Percentiles rank a stretch among this genome's conserved stretches.
Conservation (phyloP, 2,113 vertebrate genomes). For the Thymallus thymallus region DNA sequence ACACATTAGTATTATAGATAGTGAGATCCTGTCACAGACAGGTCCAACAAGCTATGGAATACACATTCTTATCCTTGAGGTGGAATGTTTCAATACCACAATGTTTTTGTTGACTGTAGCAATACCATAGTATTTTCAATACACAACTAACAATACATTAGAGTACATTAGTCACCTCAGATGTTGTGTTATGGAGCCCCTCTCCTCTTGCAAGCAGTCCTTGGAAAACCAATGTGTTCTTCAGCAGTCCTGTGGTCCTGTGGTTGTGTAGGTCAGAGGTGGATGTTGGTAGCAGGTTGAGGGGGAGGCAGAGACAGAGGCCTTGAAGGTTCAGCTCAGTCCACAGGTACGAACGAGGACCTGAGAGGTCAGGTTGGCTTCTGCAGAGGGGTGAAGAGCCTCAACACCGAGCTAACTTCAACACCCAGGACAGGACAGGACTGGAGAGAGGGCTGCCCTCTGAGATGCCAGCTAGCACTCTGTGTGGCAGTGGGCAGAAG, state of each 20-base stretch:
- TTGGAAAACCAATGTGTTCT: slow-evolving; percentile 7
- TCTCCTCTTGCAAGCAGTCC: slow-evolving; percentile 16
- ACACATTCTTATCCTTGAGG: no score
- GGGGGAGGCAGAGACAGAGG: background rate
- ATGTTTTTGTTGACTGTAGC: background rate
- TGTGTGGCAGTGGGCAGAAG: slow-evolving; percentile 75
- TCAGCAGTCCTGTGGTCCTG: slow-evolving; percentile 10
- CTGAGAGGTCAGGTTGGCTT: slow-evolving; percentile 27
- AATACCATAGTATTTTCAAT: background rate
- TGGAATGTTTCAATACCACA: background rate
- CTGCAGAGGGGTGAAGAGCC: slow-evolving; percentile 27
- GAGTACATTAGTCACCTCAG: slow-evolving; percentile 45
- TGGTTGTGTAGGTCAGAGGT: slow-evolving; percentile 18
- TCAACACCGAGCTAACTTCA: slow-evolving; percentile 45
- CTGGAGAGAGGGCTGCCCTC: slow-evolving; percentile 65
- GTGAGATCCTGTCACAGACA: no score
- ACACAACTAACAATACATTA: background rate
- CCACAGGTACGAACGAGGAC: slow-evolving; percentile 29
- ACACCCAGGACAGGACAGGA: slow-evolving; percentile 56
- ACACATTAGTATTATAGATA: no score
- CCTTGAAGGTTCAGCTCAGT: slow-evolving; percentile 42
- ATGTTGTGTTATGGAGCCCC: slow-evolving; percentile 9
- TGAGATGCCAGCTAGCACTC: slow-evolving; percentile 66
- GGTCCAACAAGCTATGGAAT: no score
- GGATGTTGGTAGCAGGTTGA: background rate